A percentile compares a stretch with the other conserved stretches of the same genome.
These are phyloP conservation scores for Galaxea fascicularis DNA, from an alignment of 92 coral and sea anemone species.

Conservation along the genomic window DNA sequence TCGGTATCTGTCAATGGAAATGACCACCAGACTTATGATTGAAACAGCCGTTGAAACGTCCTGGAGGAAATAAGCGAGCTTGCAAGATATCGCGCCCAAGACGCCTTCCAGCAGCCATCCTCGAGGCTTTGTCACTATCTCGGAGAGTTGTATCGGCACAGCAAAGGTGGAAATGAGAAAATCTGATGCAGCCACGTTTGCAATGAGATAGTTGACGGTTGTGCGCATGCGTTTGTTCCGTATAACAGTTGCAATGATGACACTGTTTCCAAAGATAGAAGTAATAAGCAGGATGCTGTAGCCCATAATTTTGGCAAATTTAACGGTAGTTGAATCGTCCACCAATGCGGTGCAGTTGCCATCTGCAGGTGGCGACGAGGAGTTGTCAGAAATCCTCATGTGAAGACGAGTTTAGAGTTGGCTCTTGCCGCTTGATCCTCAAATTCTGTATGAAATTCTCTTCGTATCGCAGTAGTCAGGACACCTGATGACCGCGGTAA, in stretches of 20 bases:
- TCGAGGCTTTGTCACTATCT: slow-evolving; percentile 17
- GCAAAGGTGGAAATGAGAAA: slow-evolving; percentile 43
- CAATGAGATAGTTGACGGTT: slow-evolving; percentile 59
- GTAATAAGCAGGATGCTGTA: slow-evolving; percentile 31
- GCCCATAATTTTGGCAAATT: not conserved
- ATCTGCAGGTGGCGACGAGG: not conserved
- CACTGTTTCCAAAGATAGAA: slow-evolving; percentile 44
- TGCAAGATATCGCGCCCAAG: slow-evolving; percentile 42
- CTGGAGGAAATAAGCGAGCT: slow-evolving; percentile 57
- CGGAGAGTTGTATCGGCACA: slow-evolving; percentile 53
- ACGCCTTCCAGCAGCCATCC: slow-evolving; percentile 42
- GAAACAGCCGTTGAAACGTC: slow-evolving; percentile 62
- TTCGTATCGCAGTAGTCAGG: not conserved
- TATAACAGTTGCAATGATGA: slow-evolving; percentile 30
- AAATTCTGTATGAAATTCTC: not conserved
- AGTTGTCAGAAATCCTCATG: not conserved
- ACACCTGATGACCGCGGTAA: too few species aligned
- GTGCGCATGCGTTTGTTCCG: slow-evolving; percentile 44
- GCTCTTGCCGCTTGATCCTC: not conserved
- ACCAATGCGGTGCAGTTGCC: not conserved
- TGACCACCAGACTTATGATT: slow-evolving; percentile 47
- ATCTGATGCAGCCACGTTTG: slow-evolving; percentile 65
- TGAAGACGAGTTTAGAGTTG: not conserved
- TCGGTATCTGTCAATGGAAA: slow-evolving; percentile 55
- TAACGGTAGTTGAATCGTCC: not conserved